Evolutionary conservation across 2,888 invertebrate species (phyloP).

Genomic region (Odontocerum albicorne): DNA sequence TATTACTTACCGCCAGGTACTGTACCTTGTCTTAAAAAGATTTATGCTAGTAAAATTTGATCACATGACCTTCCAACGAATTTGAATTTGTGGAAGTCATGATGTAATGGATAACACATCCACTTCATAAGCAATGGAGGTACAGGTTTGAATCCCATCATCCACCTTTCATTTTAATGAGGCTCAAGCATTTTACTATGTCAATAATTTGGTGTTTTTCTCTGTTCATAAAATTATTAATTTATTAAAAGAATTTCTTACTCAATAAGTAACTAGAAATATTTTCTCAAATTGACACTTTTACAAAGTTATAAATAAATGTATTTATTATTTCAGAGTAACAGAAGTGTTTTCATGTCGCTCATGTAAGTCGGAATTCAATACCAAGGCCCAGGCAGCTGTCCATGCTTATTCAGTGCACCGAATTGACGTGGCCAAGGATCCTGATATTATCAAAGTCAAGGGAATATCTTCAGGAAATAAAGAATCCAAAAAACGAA

Average conservation of each 20-base stretch:
- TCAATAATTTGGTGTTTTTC: neutral
- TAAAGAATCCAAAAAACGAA: conserved; percentile 17
- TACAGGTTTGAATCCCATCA: no score
- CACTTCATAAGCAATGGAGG: no score
- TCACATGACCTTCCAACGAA: no score
- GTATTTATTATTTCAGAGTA: conserved; percentile 16
- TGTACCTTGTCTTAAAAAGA: no score
- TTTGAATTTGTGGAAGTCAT: no score
- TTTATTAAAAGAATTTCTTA: neutral
- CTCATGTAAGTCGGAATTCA: conserved; percentile 23
- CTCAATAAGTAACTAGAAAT: no score
- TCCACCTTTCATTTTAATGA: no score
- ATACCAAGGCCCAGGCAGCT: conserved; percentile 21
- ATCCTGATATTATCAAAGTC: conserved; percentile 19
- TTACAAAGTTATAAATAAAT: neutral
- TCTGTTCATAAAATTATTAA: neutral
- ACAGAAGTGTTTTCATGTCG: conserved; percentile 24
- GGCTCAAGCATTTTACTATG: no score
- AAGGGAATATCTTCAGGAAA: neutral
- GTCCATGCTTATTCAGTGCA: conserved; percentile 30
- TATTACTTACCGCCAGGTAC: no score
- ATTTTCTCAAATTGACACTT: no score
- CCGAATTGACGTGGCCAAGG: conserved; percentile 28
- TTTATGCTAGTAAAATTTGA: no score
- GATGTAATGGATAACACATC: no score